Evolutionary conservation across 2,797 vertebrate genomes (phyloP).

Genomic region (Nannoperca obscura): DNA sequence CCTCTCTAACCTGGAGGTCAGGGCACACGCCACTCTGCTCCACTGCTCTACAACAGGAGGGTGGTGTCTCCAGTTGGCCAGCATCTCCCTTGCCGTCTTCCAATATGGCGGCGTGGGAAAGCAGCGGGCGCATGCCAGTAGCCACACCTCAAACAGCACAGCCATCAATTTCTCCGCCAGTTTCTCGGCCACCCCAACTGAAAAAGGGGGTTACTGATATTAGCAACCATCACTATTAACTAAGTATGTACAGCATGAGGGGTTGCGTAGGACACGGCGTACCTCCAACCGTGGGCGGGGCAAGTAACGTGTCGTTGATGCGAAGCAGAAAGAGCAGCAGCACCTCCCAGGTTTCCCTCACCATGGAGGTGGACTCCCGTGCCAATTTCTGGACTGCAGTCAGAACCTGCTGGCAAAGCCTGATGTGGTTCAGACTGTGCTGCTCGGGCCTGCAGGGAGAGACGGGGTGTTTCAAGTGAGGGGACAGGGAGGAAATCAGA

Average conservation of each 20-base stretch:
- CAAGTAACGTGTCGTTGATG: constrained; percentile 94
- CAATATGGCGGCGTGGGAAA: constrained; percentile 97
- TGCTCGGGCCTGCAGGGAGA: constrained; percentile 87
- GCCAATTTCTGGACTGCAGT: constrained; percentile 96
- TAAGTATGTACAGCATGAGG: neutral
- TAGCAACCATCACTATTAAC: constrained; percentile 5
- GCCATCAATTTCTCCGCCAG: constrained; percentile 95
- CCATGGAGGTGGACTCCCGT: constrained; percentile 91
- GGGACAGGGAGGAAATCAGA: neutral
- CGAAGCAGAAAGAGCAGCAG: constrained; percentile 95
- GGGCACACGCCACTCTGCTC: constrained; percentile 95
- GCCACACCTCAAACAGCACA: constrained; percentile 96
- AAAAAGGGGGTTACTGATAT: neutral
- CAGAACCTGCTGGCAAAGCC: constrained; percentile 94
- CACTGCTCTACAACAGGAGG: constrained; percentile 98
- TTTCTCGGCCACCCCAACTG: constrained; percentile 95
- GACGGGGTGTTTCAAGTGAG: constrained; percentile 3
- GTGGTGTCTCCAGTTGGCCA: constrained; percentile 97
- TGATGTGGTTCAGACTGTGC: constrained; percentile 90
- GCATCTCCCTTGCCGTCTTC: constrained; percentile 97
- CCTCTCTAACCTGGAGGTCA: constrained; percentile 92
- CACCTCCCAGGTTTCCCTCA: constrained; percentile 97
- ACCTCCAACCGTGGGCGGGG: constrained; percentile 94
- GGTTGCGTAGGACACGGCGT: constrained; percentile 33
- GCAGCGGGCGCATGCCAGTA: constrained; percentile 93